Conservation (phyloP, 1,140 invertebrate species). For the Drosophila dunni region DNA sequence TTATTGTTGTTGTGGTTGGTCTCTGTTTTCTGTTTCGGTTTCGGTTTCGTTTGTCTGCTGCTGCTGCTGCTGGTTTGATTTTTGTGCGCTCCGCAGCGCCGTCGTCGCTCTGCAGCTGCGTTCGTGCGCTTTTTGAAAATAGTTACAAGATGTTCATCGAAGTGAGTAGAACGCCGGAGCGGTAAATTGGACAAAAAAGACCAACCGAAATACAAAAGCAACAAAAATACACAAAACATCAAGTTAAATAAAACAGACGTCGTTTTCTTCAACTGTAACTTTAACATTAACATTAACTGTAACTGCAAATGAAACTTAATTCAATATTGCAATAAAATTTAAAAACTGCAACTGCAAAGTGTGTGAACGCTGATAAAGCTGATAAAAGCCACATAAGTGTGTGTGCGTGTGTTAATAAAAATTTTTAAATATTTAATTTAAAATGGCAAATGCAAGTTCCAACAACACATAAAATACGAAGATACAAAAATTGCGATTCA, state of each 20-base stretch:
- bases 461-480: constrained; percentile 17
- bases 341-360: constrained; percentile 34
- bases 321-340: constrained; percentile 32
- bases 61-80: constrained; percentile 58
- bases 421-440: constrained; percentile 4
- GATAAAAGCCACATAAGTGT: constrained; percentile 16
- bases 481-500: background rate
- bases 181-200: constrained; percentile 64
- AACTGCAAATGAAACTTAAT: constrained; percentile 9
- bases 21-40: constrained; percentile 49
- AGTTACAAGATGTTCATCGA: constrained; percentile 84
- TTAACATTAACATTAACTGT: constrained; percentile 17
- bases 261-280: constrained; percentile 50
- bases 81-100: constrained; percentile 67
- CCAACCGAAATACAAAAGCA: constrained; percentile 5
- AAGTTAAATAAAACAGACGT: constrained; percentile 28
- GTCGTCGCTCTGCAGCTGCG: constrained; percentile 80
- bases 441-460: constrained; percentile 23
- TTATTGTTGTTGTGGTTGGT: constrained; percentile 51
- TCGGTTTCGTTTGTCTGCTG: constrained; percentile 63
- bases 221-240: constrained; percentile 15
- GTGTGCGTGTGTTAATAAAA: background rate
- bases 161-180: constrained; percentile 83
- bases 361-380: constrained; percentile 34
- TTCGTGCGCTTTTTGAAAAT: constrained; percentile 84